Conservation (phyloP, 2,113 vertebrate species). For the Pygoscelis antarcticus region DNA sequence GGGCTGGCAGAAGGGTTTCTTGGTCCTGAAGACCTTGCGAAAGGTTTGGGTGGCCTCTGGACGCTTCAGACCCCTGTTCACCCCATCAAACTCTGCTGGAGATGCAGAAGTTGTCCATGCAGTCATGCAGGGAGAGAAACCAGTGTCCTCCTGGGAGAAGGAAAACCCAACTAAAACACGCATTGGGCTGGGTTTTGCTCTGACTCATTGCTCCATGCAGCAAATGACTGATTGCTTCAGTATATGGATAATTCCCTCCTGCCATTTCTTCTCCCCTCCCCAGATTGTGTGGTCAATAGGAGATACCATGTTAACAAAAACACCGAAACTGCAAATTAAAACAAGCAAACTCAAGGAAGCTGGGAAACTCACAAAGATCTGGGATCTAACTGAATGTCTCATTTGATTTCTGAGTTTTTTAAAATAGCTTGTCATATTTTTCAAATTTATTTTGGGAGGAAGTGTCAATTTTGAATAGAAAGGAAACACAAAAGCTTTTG, state of each 20-base stretch:
- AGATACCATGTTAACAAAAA: neutral
- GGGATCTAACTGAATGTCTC: neutral
- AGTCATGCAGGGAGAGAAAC: neutral
- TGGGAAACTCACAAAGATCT: neutral
- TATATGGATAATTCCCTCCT: neutral
- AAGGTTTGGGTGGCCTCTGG: neutral
- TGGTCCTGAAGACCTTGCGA: neutral
- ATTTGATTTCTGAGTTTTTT: neutral
- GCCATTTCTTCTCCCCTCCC: neutral
- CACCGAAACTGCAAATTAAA: neutral
- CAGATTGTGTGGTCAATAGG: neutral
- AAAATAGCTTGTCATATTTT: neutral
- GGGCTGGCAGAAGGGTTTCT: neutral
- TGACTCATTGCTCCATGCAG: neutral
- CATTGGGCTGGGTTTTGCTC: neutral
- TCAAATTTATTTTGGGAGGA: neutral
- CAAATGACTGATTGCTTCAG: neutral
- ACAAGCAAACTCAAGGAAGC: neutral
- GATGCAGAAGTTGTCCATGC: neutral
- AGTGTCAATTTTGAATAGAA: conserved; percentile 6
- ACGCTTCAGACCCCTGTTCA: neutral
- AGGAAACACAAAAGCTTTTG: conserved; percentile 45
- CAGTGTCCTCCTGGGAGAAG: neutral
- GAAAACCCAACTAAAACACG: neutral
- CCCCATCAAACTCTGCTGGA: neutral